These are phyloP conservation scores for Siphamia tubifer DNA, from an alignment of 2,113 vertebrate species.

Conservation along the genomic window DNA sequence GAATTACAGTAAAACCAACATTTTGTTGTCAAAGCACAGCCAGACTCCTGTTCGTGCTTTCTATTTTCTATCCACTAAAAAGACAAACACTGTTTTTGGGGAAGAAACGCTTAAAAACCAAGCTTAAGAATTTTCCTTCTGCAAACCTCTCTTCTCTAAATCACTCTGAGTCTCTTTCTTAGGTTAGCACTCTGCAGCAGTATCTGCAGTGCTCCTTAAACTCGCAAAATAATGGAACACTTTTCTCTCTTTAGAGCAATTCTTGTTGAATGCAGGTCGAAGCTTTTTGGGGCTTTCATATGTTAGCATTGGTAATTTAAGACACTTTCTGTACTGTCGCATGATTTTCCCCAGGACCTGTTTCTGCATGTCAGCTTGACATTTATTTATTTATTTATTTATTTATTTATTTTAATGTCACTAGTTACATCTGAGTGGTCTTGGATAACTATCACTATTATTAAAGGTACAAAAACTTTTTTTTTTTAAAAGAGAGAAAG, in stretches of 20 bases:
- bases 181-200: background rate
- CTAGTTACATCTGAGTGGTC: too few species aligned
- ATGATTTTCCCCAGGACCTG: too few species aligned
- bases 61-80: background rate
- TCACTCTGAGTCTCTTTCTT: background rate
- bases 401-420: too few species aligned
- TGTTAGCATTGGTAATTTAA: too few species aligned
- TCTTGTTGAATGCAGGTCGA: background rate
- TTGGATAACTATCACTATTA: too few species aligned
- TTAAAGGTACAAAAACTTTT: too few species aligned
- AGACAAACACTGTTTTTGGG: background rate
- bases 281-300: too few species aligned
- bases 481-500: too few species aligned
- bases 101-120: conserved; percentile 6
- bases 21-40: background rate
- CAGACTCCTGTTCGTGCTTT: background rate
- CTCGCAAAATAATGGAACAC: background rate
- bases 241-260: background rate
- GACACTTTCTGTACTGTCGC: too few species aligned
- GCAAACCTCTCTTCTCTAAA: background rate
- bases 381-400: too few species aligned
- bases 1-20: conserved; percentile 12
- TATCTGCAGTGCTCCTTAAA: background rate
- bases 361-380: too few species aligned
- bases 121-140: background rate